Base-by-base conservation (phyloP, 2,797 vertebrate genomes). In the Rhadinocentrus ornatus region DNA sequence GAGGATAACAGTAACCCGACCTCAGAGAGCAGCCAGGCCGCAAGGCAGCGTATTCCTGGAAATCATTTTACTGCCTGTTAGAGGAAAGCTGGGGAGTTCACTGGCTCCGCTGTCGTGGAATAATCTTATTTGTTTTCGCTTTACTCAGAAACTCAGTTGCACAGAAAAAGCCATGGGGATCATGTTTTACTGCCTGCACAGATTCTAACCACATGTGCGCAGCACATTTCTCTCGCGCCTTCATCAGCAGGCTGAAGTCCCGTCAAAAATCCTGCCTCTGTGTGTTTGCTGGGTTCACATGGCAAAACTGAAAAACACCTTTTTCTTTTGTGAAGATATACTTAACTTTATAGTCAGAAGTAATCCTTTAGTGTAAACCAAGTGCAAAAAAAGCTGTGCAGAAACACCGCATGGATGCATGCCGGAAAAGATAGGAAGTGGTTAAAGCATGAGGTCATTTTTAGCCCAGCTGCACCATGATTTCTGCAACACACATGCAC, bases 1-100 rank as follows among this genome's bases (percentile, higher is more conserved):
- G 62, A 56, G 48, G 71, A 77, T 53, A 55, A 61, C 58, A 46
- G 86, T 65, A 88, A 89, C 64, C 52, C 13, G 66, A 88, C 70
- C 81, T 82, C 64, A 20, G 59, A 1, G 32, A 34, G 73, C 56
- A 35, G 58, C 50, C 4, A 8, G 27, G 69, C 80, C 71, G 3
- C 66, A 58, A 62, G 59, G 59, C 16, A 55, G 60, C 61, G 2
- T 68, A 83, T 93, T 92, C 89, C 88, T 91, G 77, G 86, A 92
- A 91, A 69, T 84, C 41, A 1, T 57, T 85, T 77, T 35, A 66
- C 26, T 22, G 71, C 73, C 69, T 37, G 83, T 67, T 69, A 56
- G 16, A 56, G 3, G 55, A 80, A 79, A 71, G 62, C 75, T 65
- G 26, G 4, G 31, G 63, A 73, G 77, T 60, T 86, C 62, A 58